These are phyloP conservation scores for Dendronephthya gigantea DNA, from an alignment of 64 coral and sea anemone species.

Conservation along the genomic window DNA sequence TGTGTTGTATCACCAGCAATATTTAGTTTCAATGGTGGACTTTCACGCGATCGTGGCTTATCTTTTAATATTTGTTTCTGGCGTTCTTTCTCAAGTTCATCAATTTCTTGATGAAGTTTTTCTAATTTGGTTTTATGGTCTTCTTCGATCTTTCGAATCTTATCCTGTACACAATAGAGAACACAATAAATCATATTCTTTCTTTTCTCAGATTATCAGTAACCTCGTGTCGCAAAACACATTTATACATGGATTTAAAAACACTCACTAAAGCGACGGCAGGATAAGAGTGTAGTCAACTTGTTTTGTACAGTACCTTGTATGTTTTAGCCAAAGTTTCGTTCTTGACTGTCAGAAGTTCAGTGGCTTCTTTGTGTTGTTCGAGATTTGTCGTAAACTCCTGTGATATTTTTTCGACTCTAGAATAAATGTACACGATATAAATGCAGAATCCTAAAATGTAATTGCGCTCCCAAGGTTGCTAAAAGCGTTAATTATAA, in stretches of 20 bases:
- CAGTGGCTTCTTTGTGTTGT: slow-evolving; percentile 2
- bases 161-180: slow-evolving; percentile 37
- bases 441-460: neutral
- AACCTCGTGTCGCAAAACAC: too few species aligned
- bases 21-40: neutral
- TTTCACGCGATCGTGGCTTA: neutral
- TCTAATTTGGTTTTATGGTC: slow-evolving; percentile 48
- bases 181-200: neutral
- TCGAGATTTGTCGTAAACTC: neutral
- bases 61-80: slow-evolving; percentile 24
- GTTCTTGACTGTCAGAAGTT: neutral
- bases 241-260: too few species aligned
- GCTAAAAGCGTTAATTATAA: too few species aligned
- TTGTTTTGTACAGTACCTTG: neutral
- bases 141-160: slow-evolving; percentile 42
- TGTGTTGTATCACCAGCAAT: slow-evolving; percentile 21
- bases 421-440: neutral
- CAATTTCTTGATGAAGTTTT: slow-evolving; percentile 46
- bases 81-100: slow-evolving; percentile 48
- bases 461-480: too few species aligned
- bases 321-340: slow-evolving; percentile 1
- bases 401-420: neutral
- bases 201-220: neutral
- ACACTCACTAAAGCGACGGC: too few species aligned
- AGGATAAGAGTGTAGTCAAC: neutral